Evolutionary conservation across 2,113 vertebrate genomes (phyloP), one percentile per base, ranked within the genome.

Genomic region (Rhabdornis inornatus): DNA sequence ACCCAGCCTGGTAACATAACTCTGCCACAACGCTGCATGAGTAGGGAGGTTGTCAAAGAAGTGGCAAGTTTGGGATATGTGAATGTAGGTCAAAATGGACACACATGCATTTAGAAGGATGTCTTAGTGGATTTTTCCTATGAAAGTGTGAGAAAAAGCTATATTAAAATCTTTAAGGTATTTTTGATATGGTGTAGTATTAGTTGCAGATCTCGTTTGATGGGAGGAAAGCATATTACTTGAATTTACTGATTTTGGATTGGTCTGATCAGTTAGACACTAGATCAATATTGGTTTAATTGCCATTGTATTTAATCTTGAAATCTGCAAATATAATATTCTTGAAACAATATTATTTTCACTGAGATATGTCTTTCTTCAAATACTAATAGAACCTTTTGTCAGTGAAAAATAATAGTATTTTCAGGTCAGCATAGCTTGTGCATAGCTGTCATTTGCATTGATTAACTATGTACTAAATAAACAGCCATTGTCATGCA

Each of bases 251-350:
- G 39, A 40, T 57, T 78, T 76, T 79, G n/a, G 56, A 42, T 75
- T 40, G 39, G 33, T 65, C 18, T 63, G 5, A 19, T 71, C 72
- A 90, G 12, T 87, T 92, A 91, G 72, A 77, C 14, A 21, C 31
- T 80, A 39, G 45, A 23, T 74, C 28, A 69, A 1, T 74, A 72
- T 27, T 64, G 56, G 0, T 37, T 86, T 86, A 77, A 42, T 59
- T 92, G n/a, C 40, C 42, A 40, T 65, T 89, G 52, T 72, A 57
- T 79, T 81, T 87, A 80, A 82, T 79, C 19, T 14, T 64, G 89
- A 69, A 82, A 89, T 33, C 37, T 57, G 20, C 25, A 91, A 76
- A 91, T 84, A 72, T 6, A 68, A 25, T 63, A 35, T 57, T 69
- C 10, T 81, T 75, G 25, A 35, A 84, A 49, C 31, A 53, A 5